Evolutionary conservation across 2,888 invertebrate species (phyloP), one percentile per base, ranked within the genome.

Genomic region (Gymnocheta viridis): DNA sequence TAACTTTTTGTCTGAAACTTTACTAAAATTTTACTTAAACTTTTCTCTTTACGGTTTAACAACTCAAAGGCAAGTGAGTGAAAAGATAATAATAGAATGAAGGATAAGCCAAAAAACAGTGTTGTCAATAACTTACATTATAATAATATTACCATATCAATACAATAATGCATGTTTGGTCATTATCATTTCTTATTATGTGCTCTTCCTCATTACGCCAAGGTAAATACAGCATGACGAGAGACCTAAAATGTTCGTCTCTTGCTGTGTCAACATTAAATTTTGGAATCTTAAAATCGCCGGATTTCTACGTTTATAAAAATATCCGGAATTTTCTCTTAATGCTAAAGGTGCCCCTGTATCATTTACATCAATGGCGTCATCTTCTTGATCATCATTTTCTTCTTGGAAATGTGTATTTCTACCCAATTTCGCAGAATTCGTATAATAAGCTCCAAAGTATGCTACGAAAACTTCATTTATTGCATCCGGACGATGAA

Each of bases 381-480:
- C 72, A 58, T 58, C 12, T 24, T 60, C 38, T 60, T 35, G 38
- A 10, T n/a, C 12, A 7, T 62, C 47, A 41, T 41, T 12, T 12
- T 73, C 27, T 32, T 58, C 58, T 41, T 41, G 10, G 7, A 67
- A 24, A 27, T n/a, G 12, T 1, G 14, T 3, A 4, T 14, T 38
- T 29, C 19, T 62, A 14, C 62, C 29, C 5, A 19, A 3, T 1
- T 9, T 17, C 22, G 49, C 51, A 0, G 60, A 41, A 29, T 9
- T 62, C 1, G 12, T 62, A 9, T 70, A 78, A 35, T 29, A 69
- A 1, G 54, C 54, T 64, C 24, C 70, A 56, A 72, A 70, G 2
- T 79, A 19, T n/a, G 78, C 79, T 5, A 79, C 27, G 10, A 64
- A 80, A 17, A 54, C 7, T n/a, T 72, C 0, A 24, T 80, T 27